phyloP scores from a whole-genome alignment of 2,113 vertebrate genomes.

The Corythornis madagascariensis region DNA sequence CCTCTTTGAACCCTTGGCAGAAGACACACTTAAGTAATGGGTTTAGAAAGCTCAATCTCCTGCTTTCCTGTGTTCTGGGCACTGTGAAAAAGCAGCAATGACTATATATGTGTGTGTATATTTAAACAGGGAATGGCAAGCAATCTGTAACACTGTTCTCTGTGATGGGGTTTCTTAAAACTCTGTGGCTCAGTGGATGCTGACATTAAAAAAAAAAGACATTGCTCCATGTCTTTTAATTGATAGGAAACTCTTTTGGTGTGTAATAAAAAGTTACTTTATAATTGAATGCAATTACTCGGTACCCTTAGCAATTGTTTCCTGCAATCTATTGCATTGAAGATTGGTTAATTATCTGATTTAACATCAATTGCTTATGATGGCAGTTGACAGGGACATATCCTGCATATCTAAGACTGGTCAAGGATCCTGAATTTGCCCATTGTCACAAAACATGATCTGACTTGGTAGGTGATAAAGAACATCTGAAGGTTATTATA shows the following conservation, averaged over 20 bases:
- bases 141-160: not conserved
- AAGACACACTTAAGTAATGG: rapidly evolving
- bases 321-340: not conserved
- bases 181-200: rapidly evolving
- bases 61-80: not conserved
- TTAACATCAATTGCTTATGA: not conserved
- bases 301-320: not conserved
- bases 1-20: not conserved
- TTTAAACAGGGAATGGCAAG: not conserved
- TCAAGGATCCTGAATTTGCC: not conserved
- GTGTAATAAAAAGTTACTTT: not conserved
- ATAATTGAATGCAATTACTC: rapidly evolving
- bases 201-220: too few relatives aligned
- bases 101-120: rapidly evolving
- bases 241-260: not conserved
- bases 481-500: not conserved
- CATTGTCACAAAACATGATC: not conserved
- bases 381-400: not conserved
- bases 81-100: rapidly evolving
- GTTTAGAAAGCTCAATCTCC: not conserved
- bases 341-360: not conserved
- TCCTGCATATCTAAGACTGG: not conserved
- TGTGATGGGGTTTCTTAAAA: not conserved
- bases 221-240: not conserved
- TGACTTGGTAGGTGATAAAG: not conserved